Base-by-base conservation (phyloP, 2,113 vertebrate species). In the Sardina pilchardus region DNA sequence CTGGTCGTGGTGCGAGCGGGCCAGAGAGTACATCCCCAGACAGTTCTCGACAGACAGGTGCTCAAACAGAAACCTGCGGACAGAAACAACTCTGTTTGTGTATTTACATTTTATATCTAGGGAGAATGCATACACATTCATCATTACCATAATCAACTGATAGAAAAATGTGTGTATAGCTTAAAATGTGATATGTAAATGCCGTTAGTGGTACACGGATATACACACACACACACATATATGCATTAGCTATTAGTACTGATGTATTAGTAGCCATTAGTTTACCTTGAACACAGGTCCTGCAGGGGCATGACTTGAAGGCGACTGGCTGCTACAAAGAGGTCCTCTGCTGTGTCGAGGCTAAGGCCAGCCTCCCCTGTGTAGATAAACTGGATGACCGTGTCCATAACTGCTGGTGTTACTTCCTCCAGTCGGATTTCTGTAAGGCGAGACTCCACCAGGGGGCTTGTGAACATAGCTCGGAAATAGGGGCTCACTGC, bases 261-360 rank as follows among this genome's bases (percentile, higher is more conserved):
- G 4, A 42, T 42, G 39, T 4, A 42, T 42, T 42, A 42, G 12
- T 21, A 39, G 34, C 24, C 44, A 24, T 17, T 42, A 14, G 26
- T 87, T 81, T 90, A 96, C 96, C 95, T 96, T 87, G 95, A 96
- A 89, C 96, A 96, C 24, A 95, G 88, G 45, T 96, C 95, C 83
- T 96, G 96, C 42, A 96, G 92, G 24, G 96, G 95, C 92, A 95
- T 94, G 88, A 96, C 95, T 89, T 96, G 95, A 85, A 96, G 95
- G 14, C 96, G 91, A 86, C 95, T 95, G 89, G 96, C 95, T 0
- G 95, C 95, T 48, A 95, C 95, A 87, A 96, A 96, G 87, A 96
- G 91, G 59, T 96, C 96, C 90, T 96, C 95, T 1, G 95, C 95
- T 0, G 95, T 95, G 82, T 96, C 96, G 82, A 94, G 90, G 83